Evolutionary conservation across 2,888 invertebrate species (phyloP).

Genomic region (Amiota mariae): DNA sequence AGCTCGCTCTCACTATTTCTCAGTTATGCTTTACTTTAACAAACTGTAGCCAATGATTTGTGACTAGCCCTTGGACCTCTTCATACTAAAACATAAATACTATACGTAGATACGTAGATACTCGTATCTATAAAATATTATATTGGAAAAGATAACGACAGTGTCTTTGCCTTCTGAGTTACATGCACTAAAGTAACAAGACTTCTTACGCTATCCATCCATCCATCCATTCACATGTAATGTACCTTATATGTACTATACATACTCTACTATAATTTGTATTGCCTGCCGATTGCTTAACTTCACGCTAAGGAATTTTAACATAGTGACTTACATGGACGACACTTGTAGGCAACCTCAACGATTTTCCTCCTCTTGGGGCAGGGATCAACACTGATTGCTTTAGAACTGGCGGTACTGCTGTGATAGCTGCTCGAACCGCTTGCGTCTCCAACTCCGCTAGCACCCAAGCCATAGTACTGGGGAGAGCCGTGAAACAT

Average conservation of each 20-base stretch:
- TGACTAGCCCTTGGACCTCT: conserved; percentile 31
- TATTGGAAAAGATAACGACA: too few relatives aligned
- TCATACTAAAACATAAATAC: too few relatives aligned
- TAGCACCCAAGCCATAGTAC: conserved; percentile 83
- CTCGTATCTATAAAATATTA: too few relatives aligned
- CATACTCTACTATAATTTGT: not conserved
- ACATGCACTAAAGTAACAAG: too few relatives aligned
- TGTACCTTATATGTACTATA: too few relatives aligned
- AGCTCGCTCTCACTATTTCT: too few relatives aligned
- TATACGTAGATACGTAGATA: too few relatives aligned
- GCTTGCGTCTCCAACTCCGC: conserved; percentile 70
- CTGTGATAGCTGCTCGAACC: conserved; percentile 71
- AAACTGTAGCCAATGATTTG: conserved; percentile 17
- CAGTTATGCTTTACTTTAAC: conserved; percentile 45
- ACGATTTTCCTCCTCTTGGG: conserved; percentile 93
- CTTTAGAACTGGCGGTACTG: conserved; percentile 68
- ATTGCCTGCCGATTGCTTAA: conserved; percentile 5
- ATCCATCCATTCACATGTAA: not conserved
- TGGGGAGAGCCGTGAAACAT: conserved; percentile 90
- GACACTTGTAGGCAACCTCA: conserved; percentile 96
- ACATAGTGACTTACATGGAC: conserved; percentile 87
- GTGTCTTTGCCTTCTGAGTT: too few relatives aligned
- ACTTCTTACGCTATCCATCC: not conserved
- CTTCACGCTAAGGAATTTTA: not conserved
- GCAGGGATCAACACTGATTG: conserved; percentile 81